These are phyloP conservation scores for Agriotes lineatus DNA, from an alignment of 2,888 invertebrate genomes.

Conservation along the genomic window DNA sequence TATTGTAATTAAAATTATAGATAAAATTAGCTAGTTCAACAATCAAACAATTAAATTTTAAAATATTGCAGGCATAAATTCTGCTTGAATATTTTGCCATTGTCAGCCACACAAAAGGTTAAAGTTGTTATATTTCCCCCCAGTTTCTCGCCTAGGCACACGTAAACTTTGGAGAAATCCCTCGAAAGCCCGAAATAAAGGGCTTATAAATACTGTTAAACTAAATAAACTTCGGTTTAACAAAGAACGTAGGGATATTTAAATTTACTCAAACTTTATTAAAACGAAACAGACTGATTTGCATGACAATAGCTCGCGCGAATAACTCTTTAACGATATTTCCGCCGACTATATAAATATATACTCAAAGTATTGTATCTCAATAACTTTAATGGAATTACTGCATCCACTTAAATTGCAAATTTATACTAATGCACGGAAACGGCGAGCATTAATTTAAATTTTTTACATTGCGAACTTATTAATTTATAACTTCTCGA, in stretches of 20 bases:
- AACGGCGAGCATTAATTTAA: constrained; percentile 13
- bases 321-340: constrained; percentile 47
- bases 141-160: not conserved
- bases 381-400: constrained; percentile 24
- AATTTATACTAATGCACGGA: constrained; percentile 20
- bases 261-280: constrained; percentile 43
- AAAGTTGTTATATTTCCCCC: not conserved
- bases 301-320: constrained; percentile 44
- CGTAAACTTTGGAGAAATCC: not conserved
- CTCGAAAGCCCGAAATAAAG: constrained; percentile 19
- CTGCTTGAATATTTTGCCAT: not conserved
- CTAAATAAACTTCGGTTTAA: constrained; percentile 34
- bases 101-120: not conserved
- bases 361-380: constrained; percentile 27
- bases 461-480: constrained; percentile 21
- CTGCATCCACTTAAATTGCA: constrained; percentile 31
- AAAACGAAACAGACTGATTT: constrained; percentile 47
- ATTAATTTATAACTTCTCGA: constrained; percentile 19
- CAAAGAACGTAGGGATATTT: constrained; percentile 44
- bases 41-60: no score
- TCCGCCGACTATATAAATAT: constrained; percentile 32
- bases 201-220: constrained; percentile 34
- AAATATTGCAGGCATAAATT: no score
- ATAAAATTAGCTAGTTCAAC: no score
- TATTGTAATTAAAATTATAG: no score